Evolutionary conservation across 1,140 invertebrate genomes (phyloP), one percentile per base, ranked within the genome.

Genomic region (Zaprionus africanus): DNA sequence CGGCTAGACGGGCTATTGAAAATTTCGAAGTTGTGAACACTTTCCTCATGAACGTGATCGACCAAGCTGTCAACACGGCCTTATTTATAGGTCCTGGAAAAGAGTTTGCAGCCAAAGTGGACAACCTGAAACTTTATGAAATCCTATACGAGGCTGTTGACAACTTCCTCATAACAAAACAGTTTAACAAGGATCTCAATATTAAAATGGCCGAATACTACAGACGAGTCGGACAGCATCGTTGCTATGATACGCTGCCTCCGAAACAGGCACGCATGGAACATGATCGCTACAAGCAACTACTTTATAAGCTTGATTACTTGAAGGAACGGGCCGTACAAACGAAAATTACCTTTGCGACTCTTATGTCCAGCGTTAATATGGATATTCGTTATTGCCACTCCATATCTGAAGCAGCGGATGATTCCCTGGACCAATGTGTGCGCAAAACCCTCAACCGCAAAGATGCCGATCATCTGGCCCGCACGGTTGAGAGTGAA

Each of bases 121-220:
- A 76, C 17, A 71, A 76, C 24, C 1, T 3, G 0, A 76, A 76
- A 5, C 9, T 78, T 2, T 22, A 38, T 54, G 31, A 46, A 0
- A n/a, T 46, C 9, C n/a, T 46, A 6, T 46, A 15, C 19, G 5
- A 12, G 59, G 9, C 13, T 7, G 1, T 61, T 6, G 0, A 2
- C 4, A 19, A 41, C 0, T 58, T 26, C n/a, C 6, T 5, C 0
- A n/a, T 12, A 0, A 61, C 36, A 13, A 61, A 60, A 15, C 7
- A 24, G 0, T 59, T 15, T 17, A 79, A 79, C 17, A 7, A 4
- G 1, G 49, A 46, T 19, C 11, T 76, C 0, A 41, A 36, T 28
- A 38, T 9, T 0, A 79, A 79, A 28, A 62, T 62, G 41, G 51
- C 17, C 13, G 77, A 79, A 0, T 76, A 76, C 36, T 72, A 58